Conservation (phyloP, 37 sponge, comb jelly and placozoan genomes). For the Geodia barretti region DNA sequence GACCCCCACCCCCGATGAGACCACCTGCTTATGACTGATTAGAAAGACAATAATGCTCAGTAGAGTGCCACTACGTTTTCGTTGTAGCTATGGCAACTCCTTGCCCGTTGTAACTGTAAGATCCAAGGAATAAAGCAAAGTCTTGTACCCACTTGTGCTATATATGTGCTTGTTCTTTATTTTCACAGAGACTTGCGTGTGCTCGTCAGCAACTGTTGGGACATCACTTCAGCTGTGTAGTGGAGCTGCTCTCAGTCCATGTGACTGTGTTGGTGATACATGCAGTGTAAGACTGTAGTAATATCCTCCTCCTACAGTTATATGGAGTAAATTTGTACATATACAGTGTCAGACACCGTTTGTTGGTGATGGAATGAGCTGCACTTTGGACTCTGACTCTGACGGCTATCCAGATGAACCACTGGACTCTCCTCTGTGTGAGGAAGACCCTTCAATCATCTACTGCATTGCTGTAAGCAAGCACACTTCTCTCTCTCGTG, state of each 20-base stretch:
- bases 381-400: constrained; percentile 51
- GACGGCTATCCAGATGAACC: constrained; percentile 47
- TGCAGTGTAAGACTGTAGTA: not conserved
- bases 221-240: constrained; percentile 2
- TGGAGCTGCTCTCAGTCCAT: constrained; percentile 2
- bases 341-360: constrained; percentile 43
- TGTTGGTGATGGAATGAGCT: constrained; percentile 58
- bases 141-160: no score
- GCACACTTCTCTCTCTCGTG: not conserved
- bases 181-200: not conserved
- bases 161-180: not conserved
- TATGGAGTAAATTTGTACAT: not conserved
- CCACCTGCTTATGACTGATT: no score
- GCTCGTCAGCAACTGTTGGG: not conserved
- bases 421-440: constrained; percentile 10
- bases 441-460: not conserved
- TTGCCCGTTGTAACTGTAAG: no score
- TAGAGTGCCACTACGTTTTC: no score
- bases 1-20: no score
- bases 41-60: no score
- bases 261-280: not conserved
- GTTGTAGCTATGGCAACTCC: no score
- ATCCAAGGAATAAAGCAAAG: no score
- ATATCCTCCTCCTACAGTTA: no score
- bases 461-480: not conserved